Percentiles rank a stretch among this genome's conserved stretches.
These are phyloP conservation scores for Ephydatia muelleri DNA, from an alignment of 37 sponge, comb jelly and placozoan species.

Conservation along the genomic window DNA sequence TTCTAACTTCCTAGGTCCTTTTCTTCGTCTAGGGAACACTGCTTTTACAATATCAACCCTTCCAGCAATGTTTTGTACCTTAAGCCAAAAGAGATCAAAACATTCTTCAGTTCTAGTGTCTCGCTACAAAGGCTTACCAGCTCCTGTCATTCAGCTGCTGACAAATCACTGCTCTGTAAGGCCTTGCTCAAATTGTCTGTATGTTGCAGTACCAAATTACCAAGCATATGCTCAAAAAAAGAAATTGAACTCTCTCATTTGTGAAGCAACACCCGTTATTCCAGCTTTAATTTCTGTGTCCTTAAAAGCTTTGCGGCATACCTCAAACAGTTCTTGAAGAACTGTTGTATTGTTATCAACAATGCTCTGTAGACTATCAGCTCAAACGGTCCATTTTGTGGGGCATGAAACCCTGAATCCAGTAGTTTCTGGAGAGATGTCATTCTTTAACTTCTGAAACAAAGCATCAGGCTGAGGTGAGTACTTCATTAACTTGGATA, in stretches of 20 bases:
- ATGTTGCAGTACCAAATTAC: constrained; percentile 54
- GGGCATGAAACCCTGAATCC: constrained; percentile 44
- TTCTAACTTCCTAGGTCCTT: constrained; percentile 48
- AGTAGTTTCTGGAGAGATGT: constrained; percentile 3
- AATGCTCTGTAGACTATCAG: constrained; percentile 41
- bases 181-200: constrained; percentile 58
- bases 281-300: constrained; percentile 40
- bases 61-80: neutral
- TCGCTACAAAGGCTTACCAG: constrained; percentile 27
- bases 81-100: constrained; percentile 50
- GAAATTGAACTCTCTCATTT: constrained; percentile 54
- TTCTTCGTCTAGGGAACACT: constrained; percentile 25
- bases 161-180: constrained; percentile 36
- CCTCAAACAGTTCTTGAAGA: constrained; percentile 47
- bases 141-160: constrained; percentile 50
- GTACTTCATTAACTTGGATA: constrained; percentile 43
- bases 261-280: constrained; percentile 35
- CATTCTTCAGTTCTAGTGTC: constrained; percentile 45
- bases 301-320: constrained; percentile 27
- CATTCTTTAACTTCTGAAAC: constrained; percentile 25
- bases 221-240: constrained; percentile 52
- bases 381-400: constrained; percentile 63
- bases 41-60: constrained; percentile 23
- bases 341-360: constrained; percentile 29
- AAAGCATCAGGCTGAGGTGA: constrained; percentile 41